Evolutionary conservation across 2,888 invertebrate species (phyloP).

Genomic region (Rotaria socialis): DNA sequence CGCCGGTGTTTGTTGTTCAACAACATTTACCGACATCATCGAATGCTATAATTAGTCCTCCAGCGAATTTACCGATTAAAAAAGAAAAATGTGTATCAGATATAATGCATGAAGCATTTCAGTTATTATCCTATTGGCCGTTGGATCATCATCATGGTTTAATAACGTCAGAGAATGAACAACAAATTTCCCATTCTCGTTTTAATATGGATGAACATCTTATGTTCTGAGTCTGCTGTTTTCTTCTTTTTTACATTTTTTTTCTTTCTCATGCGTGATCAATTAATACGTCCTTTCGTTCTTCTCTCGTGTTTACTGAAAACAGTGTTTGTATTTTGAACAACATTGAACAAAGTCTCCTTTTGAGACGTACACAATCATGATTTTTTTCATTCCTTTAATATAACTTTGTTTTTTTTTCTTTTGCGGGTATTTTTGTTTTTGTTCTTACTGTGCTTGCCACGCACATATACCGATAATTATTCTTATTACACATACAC

Average conservation of each 20-base stretch:
- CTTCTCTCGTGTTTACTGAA: neutral
- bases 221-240: conserved; percentile 3
- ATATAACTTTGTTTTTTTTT: neutral
- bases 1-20: conserved; percentile 9
- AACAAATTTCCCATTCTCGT: neutral
- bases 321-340: conserved; percentile 1
- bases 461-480: neutral
- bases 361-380: conserved; percentile 4
- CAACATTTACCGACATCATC: neutral
- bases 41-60: neutral
- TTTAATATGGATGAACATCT: conserved; percentile 22
- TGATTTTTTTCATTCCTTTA: neutral
- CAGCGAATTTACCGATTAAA: neutral
- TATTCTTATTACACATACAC: neutral
- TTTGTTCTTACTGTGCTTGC: neutral
- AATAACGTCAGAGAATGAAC: neutral
- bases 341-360: conserved; percentile 2
- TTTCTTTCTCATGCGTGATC: neutral
- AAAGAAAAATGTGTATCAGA: conserved; percentile 23
- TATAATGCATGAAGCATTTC: conserved; percentile 29
- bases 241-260: neutral
- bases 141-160: neutral
- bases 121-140: conserved; percentile 19
- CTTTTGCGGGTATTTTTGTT: too few species aligned
- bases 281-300: neutral